Percentiles rank a stretch among this genome's conserved stretches.
phyloP scores from a whole-genome alignment of 2,113 vertebrate genomes.

The Philantomba maxwellii region DNA sequence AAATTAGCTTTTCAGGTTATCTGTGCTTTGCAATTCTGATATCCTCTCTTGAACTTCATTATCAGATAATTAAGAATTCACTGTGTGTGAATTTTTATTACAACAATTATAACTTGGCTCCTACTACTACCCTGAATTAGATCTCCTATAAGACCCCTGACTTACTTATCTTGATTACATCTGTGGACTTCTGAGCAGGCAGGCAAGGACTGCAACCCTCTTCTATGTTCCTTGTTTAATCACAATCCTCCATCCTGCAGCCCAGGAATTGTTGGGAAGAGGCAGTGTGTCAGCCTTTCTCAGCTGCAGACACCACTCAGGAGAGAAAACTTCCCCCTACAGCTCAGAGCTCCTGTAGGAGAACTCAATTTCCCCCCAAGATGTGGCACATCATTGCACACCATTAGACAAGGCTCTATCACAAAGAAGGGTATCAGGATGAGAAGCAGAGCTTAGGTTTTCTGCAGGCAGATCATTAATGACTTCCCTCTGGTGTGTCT shows the following conservation, averaged over 20 bases:
- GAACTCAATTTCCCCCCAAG: background rate
- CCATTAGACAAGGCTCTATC: background rate
- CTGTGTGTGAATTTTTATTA: background rate
- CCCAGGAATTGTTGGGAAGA: background rate
- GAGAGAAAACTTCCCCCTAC: background rate
- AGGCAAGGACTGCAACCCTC: background rate
- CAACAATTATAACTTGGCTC: conserved; percentile 22
- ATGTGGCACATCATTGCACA: background rate
- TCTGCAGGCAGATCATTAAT: background rate
- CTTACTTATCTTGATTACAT: background rate
- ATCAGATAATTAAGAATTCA: conserved; percentile 38
- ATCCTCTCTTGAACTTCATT: conserved; percentile 16
- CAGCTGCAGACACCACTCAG: background rate
- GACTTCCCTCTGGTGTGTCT: background rate
- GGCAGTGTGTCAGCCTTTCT: background rate
- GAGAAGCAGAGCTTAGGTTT: background rate
- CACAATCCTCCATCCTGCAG: background rate
- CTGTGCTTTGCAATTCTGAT: background rate
- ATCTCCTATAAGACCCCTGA: background rate
- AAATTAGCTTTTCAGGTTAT: conserved; percentile 5
- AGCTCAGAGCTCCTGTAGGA: background rate
- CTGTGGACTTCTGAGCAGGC: background rate
- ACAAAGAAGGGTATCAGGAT: background rate
- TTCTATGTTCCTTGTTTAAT: background rate
- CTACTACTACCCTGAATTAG: background rate